Evolutionary conservation across 2,888 invertebrate genomes (phyloP).

Genomic region (Artemia sinica): DNA sequence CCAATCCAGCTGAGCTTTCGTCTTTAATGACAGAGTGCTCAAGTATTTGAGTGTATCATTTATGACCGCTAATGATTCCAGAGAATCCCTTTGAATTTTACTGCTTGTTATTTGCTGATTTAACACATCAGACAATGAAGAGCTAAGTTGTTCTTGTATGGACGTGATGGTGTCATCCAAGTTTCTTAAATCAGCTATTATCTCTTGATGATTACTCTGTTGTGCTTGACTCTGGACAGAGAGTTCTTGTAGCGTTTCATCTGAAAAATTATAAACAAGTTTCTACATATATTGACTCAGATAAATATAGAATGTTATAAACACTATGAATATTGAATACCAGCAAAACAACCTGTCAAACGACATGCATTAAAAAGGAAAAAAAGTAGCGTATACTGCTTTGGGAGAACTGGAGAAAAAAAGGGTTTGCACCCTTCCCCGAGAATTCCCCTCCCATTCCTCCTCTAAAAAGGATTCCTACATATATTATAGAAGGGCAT

Average conservation of each 20-base stretch:
- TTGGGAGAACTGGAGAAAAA: too few species aligned
- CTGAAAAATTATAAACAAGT: background rate
- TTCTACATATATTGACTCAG: too few species aligned
- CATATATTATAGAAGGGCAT: too few species aligned
- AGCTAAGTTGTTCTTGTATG: background rate
- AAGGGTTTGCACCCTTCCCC: too few species aligned
- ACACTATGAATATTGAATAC: too few species aligned
- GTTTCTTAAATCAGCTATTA: constrained; percentile 1
- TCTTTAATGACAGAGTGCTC: background rate
- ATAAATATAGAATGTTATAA: too few species aligned
- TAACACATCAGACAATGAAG: background rate
- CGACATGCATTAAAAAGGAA: too few species aligned
- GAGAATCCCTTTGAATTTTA: background rate
- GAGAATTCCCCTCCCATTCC: too few species aligned
- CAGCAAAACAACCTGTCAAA: too few species aligned
- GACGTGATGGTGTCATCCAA: background rate
- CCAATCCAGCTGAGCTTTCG: background rate
- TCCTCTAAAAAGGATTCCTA: too few species aligned
- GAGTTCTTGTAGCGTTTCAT: background rate
- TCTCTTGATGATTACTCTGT: background rate
- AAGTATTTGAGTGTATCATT: background rate
- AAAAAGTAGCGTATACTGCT: too few species aligned
- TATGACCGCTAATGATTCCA: background rate
- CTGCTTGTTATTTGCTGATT: background rate
- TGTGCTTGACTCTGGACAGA: background rate